Conservation (phyloP, 2,113 vertebrate genomes). For the Bos taurus region ARS-UCD2.0 NC_037350.1:19599001-19599500, state of each 20-base stretch:
- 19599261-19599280: background rate
- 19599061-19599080: background rate
- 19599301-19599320: background rate
- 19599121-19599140: background rate
- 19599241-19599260: background rate
- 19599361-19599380: background rate
- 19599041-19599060: background rate
- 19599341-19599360: background rate
- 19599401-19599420: background rate
- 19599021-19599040: background rate
- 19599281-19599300: background rate
- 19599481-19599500: background rate
- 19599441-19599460: background rate
- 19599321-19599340: background rate
- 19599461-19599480: background rate
- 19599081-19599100: background rate
- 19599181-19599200: background rate
- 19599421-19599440: background rate
- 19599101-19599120: background rate
- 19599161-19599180: background rate
- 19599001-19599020: background rate
- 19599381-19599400: background rate
- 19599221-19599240: background rate
- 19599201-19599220: background rate
- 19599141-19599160: background rate